Evolutionary conservation across 2,113 vertebrate species (phyloP), one percentile per base, ranked within the genome.

Genomic region (Tauraco erythrolophus): DNA sequence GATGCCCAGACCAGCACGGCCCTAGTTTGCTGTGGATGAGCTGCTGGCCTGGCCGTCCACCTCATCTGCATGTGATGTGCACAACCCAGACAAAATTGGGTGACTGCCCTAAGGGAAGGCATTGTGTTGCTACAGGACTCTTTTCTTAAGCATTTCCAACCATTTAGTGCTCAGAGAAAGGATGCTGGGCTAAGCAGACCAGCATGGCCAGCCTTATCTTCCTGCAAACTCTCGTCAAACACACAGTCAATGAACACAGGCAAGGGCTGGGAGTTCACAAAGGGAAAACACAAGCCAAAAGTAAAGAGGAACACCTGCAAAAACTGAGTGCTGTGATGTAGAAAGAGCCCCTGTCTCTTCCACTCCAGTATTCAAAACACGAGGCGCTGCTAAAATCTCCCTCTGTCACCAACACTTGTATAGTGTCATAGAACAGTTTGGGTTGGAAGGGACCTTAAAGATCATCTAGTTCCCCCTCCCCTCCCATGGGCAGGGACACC

Each of bases 1-100:
- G 66, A 54, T 65, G 75, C 37, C 45, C 45, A 30, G 27, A 33
- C 15, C 75, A 56, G 66, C 48, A 27, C 0, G 1, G 4, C 0
- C 0, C 66, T 27, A 31, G 8, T 14, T 83, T 56, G 71, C 39
- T 61, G 39, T 12, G 74, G 23, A 27, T 33, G 43, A 80, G 71
- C 43, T 0, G 0, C 72, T 45, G 30, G 54, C 30, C 50, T 2
- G 1, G 30, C 13, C 48, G 39, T 9, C 33, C 21, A 51, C 3
- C 45, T 76, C 66, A 35, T 19, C 48, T 50, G 75, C 9, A 3
- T 0, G 1, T 25, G 43, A 24, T 19, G 24, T 31, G 17, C 57
- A 41, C 62, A 72, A 41, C 23, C 15, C 48, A 24, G 45, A 23
- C 4, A 31, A 64, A 86, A 43, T 1, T 1, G 1, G n/a, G 8